Evolutionary conservation across 2,113 vertebrate genomes (phyloP), one percentile per base, ranked within the genome.

Genomic region (Callionymus lyra): DNA sequence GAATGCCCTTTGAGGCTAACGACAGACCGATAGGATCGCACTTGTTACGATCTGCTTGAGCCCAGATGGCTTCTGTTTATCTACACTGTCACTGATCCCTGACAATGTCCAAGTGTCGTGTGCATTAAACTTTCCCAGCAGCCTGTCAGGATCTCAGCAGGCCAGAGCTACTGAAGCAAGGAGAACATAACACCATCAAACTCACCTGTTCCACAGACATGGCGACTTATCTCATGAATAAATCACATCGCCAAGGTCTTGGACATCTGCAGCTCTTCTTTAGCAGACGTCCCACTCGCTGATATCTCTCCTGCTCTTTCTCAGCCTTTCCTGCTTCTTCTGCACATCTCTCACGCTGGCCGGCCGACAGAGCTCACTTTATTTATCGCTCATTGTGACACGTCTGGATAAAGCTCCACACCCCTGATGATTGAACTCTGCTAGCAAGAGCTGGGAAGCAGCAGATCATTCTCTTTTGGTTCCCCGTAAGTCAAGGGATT

Each of bases 171-270:
- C 47, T 70, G 66, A 70, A 52, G 68, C 72, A 46, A 65, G 51
- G 63, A 68, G 55, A 77, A 77, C 73, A 69, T 74, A 74, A 78
- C 68, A 78, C 66, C 56, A 63, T 71, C 57, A 69, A 53, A 56
- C 62, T 78, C 72, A 79, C 81, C 73, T 81, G 63, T 61, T 74
- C 74, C 72, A 65, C 66, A 69, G 69, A 64, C 49, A 59, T 16
- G 46, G 69, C 74, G 68, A 75, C 74, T 79, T 77, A 72, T 76
- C 71, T 74, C 67, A 71, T 81, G 63, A 79, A 81, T 81, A 81
- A 80, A 83, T 80, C 73, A 71, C 63, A 39, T 44, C 27, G 52
- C 54, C 62, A 39, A 72, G 68, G 63, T 74, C 63, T 27, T 33
- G 36, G 47, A 63, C 65, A 34, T 43, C 61, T 70, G 41, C 58